These are phyloP conservation scores for Limanda limanda DNA, from an alignment of 2,113 vertebrate species.

Conservation along the genomic window DNA sequence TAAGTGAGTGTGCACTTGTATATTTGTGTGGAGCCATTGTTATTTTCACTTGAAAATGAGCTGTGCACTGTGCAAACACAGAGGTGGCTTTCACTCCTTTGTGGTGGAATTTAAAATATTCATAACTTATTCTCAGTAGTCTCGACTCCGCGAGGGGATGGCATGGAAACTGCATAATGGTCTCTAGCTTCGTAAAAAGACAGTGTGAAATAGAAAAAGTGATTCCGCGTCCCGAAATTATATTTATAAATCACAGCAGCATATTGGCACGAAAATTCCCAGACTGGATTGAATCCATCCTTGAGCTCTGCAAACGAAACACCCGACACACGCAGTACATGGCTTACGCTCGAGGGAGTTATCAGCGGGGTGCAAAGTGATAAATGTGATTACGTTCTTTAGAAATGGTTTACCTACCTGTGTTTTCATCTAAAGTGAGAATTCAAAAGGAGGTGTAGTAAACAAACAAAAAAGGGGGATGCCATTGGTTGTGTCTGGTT, in stretches of 20 bases:
- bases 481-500: neutral
- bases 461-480: neutral
- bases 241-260: slow-evolving; percentile 59
- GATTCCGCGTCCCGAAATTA: slow-evolving; percentile 44
- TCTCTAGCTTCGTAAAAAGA: slow-evolving; percentile 49
- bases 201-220: slow-evolving; percentile 55
- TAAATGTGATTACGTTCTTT: slow-evolving; percentile 23
- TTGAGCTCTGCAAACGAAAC: slow-evolving; percentile 10
- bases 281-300: slow-evolving; percentile 42
- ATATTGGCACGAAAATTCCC: slow-evolving; percentile 37
- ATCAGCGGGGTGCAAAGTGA: neutral
- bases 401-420: slow-evolving; percentile 5
- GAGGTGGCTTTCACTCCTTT: slow-evolving; percentile 66
- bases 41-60: slow-evolving; percentile 47
- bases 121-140: slow-evolving; percentile 67
- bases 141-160: slow-evolving; percentile 19
- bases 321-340: slow-evolving; percentile 1
- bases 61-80: slow-evolving; percentile 55
- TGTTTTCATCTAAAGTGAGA: neutral
- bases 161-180: slow-evolving; percentile 59
- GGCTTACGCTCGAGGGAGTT: slow-evolving; percentile 9
- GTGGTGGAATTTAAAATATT: slow-evolving; percentile 72
- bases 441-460: neutral
- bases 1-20: neutral
- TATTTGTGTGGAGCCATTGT: slow-evolving; percentile 17